phyloP scores from a whole-genome alignment of 2,113 vertebrate genomes.

The Zapus hudsonius region DNA sequence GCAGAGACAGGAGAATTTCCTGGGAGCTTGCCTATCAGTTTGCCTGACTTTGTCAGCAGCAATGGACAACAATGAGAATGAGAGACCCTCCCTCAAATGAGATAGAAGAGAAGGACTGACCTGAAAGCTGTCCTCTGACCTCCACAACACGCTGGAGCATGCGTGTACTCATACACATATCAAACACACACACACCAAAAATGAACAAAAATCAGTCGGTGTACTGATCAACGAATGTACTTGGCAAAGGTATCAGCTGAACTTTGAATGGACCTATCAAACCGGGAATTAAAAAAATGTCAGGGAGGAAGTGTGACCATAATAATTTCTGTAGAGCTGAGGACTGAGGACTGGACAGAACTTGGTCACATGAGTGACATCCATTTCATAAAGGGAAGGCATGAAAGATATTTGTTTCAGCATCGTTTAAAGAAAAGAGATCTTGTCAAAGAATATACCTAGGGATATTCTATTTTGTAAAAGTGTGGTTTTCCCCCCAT shows the following conservation, averaged over 20 bases:
- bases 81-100: too few species aligned
- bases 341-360: not conserved
- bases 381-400: fast-evolving
- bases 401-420: not conserved
- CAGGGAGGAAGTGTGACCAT: not conserved
- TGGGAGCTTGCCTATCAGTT: too few species aligned
- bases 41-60: too few species aligned
- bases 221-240: too few species aligned
- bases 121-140: too few species aligned
- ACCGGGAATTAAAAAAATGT: not conserved
- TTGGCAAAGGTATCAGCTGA: not conserved
- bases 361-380: fast-evolving
- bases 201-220: too few species aligned
- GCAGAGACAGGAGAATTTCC: too few species aligned
- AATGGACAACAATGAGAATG: too few species aligned
- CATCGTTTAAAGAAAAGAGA: not conserved
- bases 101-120: too few species aligned
- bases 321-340: not conserved
- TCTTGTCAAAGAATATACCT: not conserved
- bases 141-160: too few species aligned
- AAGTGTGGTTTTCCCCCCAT: not conserved
- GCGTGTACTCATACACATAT: too few species aligned
- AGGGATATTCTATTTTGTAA: fast-evolving
- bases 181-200: too few species aligned
- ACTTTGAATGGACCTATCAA: not conserved